A percentile compares a stretch with the other conserved stretches of the same genome.
Conservation (phyloP, 2,888 invertebrate genomes). For the Anaspis maculata region DNA sequence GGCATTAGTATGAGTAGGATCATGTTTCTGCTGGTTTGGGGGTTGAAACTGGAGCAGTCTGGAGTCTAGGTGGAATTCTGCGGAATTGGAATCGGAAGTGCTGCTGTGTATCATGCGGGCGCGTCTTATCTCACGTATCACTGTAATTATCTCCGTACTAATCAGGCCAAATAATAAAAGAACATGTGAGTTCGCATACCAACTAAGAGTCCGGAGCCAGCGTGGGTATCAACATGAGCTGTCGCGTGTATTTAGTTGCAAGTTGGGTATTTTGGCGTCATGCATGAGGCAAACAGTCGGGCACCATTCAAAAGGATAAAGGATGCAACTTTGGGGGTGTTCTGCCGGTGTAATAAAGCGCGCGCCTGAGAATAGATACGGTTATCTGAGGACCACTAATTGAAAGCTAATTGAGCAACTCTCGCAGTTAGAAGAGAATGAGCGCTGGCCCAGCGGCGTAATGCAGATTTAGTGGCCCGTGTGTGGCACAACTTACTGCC, state of each 20-base stretch:
- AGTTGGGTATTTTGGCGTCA: too few relatives aligned
- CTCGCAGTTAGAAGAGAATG: conserved; percentile 39
- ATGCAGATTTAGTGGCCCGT: conserved; percentile 37
- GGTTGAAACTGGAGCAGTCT: too few relatives aligned
- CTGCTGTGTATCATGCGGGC: conserved; percentile 10
- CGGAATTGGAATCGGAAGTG: too few relatives aligned
- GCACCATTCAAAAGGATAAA: too few relatives aligned
- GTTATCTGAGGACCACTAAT: conserved; percentile 40
- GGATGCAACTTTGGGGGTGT: too few relatives aligned
- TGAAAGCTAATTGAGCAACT: conserved; percentile 44
- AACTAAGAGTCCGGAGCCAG: conserved; percentile 19
- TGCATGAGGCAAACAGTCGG: too few relatives aligned
- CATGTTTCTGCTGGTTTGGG: too few relatives aligned
- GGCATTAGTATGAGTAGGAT: too few relatives aligned
- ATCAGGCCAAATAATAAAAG: conserved; percentile 37
- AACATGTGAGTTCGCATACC: conserved; percentile 31
- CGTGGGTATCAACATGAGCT: too few relatives aligned
- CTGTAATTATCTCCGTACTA: conserved; percentile 33
- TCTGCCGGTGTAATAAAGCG: conserved; percentile 28
- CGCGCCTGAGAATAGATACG: conserved; percentile 38
- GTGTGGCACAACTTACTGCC: conserved; percentile 37
- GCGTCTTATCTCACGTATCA: conserved; percentile 35
- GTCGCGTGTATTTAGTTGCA: too few relatives aligned
- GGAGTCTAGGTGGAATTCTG: too few relatives aligned
- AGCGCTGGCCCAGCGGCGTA: conserved; percentile 33